These are phyloP conservation scores for Pimephales promelas DNA, from an alignment of 2,113 vertebrate genomes.

Conservation along the genomic window DNA sequence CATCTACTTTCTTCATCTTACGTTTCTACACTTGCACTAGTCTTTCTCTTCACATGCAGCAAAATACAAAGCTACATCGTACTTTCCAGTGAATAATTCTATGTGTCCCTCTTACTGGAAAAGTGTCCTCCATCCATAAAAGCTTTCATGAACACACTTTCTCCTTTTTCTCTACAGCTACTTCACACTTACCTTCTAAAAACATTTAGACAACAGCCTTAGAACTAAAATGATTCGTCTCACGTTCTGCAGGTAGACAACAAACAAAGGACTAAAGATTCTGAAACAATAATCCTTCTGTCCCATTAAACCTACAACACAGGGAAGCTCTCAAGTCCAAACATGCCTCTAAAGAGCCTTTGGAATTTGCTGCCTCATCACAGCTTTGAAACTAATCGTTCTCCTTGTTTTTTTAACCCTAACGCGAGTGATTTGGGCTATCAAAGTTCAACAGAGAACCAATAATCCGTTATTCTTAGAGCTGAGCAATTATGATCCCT, in stretches of 20 bases:
- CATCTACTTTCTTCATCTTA: constrained; percentile 54
- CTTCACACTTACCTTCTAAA: constrained; percentile 30
- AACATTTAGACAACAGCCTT: constrained; percentile 16
- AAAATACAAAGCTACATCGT: not conserved
- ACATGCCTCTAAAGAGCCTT: constrained; percentile 64
- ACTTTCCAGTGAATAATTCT: constrained; percentile 38
- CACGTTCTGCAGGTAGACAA: not conserved
- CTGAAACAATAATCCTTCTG: constrained; percentile 26
- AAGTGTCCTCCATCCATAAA: constrained; percentile 22
- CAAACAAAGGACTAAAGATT: not conserved
- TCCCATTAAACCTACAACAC: not conserved
- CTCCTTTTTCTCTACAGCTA: constrained; percentile 4
- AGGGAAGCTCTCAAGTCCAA: constrained; percentile 67
- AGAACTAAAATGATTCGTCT: not conserved
- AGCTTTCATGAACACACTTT: constrained; percentile 31
- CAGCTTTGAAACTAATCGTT: constrained; percentile 58
- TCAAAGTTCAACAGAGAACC: constrained; percentile 33
- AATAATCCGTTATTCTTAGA: constrained; percentile 24
- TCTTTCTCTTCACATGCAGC: constrained; percentile 42
- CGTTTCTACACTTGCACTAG: constrained; percentile 45
- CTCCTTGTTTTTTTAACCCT: constrained; percentile 34
- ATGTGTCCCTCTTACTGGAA: constrained; percentile 29
- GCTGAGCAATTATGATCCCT: constrained; percentile 28
- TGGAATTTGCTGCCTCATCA: constrained; percentile 71
- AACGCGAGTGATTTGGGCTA: constrained; percentile 1